A percentile compares a stretch with the other conserved stretches of the same genome.
phyloP scores from a whole-genome alignment of 2,797 vertebrate genomes.

The Ptychadena robeensis region DNA sequence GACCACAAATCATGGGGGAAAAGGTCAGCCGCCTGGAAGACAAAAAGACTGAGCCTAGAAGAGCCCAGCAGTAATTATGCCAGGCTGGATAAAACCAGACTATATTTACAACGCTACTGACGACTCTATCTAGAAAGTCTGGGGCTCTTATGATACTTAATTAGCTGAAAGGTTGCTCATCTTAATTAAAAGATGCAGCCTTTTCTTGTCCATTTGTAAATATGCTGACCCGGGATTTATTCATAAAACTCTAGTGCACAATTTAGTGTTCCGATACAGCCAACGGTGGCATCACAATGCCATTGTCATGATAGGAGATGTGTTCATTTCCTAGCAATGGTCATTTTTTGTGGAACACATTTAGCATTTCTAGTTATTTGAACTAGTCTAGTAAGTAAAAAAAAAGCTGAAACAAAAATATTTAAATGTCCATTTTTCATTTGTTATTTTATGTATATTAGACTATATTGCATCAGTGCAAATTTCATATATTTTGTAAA shows the following conservation, averaged over 20 bases:
- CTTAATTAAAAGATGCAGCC: slow-evolving; percentile 15
- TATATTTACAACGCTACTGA: slow-evolving; percentile 37
- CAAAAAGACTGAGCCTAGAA: slow-evolving; percentile 52
- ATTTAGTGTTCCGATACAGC: background rate
- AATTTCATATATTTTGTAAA: background rate
- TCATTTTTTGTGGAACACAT: background rate
- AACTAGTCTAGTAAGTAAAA: background rate
- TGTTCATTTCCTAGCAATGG: background rate
- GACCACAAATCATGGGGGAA: slow-evolving; percentile 62
- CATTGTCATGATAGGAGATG: background rate
- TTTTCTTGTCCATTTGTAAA: background rate
- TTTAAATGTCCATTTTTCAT: background rate
- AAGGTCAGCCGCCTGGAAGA: slow-evolving; percentile 59
- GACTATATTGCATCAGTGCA: background rate
- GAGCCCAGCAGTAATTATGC: slow-evolving; percentile 57
- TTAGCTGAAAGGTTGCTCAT: slow-evolving; percentile 6
- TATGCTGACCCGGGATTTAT: background rate
- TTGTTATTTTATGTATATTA: background rate
- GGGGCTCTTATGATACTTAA: slow-evolving; percentile 9
- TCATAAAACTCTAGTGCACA: background rate
- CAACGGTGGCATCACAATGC: background rate
- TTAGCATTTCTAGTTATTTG: background rate
- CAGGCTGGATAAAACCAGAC: slow-evolving; percentile 38
- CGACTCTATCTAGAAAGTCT: slow-evolving; percentile 32
- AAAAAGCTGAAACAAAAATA: too few species aligned